Evolutionary conservation across 2,113 vertebrate species (phyloP).

Genomic region (Albula goreensis): DNA sequence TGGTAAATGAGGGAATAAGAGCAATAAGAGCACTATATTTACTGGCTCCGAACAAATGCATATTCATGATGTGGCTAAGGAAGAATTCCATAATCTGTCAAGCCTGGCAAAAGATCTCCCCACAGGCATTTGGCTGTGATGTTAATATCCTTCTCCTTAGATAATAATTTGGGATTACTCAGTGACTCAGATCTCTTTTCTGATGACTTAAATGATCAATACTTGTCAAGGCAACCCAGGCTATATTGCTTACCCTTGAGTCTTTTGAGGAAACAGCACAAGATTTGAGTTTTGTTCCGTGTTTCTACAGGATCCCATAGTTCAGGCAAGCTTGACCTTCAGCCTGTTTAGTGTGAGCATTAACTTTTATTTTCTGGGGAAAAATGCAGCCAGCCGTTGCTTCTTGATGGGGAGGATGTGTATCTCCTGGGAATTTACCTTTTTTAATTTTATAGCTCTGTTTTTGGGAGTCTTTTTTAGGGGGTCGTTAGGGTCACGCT

Average conservation of each 20-base stretch:
- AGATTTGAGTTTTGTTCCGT: conserved; percentile 20
- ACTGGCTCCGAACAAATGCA: conserved; percentile 42
- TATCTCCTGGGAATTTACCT: conserved; percentile 97
- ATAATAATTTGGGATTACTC: conserved; percentile 24
- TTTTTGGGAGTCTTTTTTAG: conserved; percentile 89
- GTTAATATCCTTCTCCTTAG: not conserved
- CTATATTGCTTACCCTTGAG: conserved; percentile 30
- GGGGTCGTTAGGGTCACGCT: conserved; percentile 72
- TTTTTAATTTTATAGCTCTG: conserved; percentile 95
- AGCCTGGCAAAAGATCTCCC: not conserved
- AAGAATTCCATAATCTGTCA: not conserved
- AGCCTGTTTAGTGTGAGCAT: not conserved
- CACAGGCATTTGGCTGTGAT: conserved; percentile 23
- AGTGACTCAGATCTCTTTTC: conserved; percentile 24
- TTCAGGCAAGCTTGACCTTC: conserved; percentile 18
- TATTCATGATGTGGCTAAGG: conserved; percentile 19
- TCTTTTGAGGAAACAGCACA: conserved; percentile 17
- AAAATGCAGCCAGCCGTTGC: conserved; percentile 92
- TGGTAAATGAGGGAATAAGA: conserved; percentile 34
- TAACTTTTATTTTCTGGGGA: conserved; percentile 86
- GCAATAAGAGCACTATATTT: conserved; percentile 35
- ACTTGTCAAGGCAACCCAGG: conserved; percentile 17
- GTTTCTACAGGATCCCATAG: conserved; percentile 25
- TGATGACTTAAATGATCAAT: conserved; percentile 34
- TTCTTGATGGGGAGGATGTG: conserved; percentile 98